Base-by-base conservation (phyloP, 2,113 vertebrate genomes). In the Prunella himalayana region DNA sequence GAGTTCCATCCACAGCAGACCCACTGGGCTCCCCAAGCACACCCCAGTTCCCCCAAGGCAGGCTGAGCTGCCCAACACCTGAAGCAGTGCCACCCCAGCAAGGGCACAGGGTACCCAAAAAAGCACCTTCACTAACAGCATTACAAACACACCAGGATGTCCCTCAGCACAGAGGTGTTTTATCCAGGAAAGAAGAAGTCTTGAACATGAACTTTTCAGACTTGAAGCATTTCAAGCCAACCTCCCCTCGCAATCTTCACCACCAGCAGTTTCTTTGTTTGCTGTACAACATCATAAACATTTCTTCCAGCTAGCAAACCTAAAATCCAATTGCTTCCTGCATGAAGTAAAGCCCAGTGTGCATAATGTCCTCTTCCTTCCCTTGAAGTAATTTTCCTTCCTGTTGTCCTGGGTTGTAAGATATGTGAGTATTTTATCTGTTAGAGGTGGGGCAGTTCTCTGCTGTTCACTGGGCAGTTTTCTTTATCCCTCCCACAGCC, bases 291-390 rank as follows among this genome's bases (percentile, higher is more conserved):
- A 49, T 15, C 28, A 56, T 33, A 31, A 57, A 54, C 23, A 70
- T n/a, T 50, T 57, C 79, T 25, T 60, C 20, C 64, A 13, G 39
- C 59, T 37, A 49, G 33, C 66, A 91, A 77, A 80, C 68, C 42
- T 75, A n/a, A 68, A 88, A 88, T 80, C 66, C 86, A 35, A 25
- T 80, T 94, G 65, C 65, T 54, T 78, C 69, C 87, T 35, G 39
- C 86, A 44, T 21, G 72, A 92, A 70, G 83, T 66, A 61, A 92
- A 94, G 90, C 39, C 42, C 82, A 66, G 66, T 3, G 23, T 68
- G 76, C 77, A 42, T 4, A 33, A n/a, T 11, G 60, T 25, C 44
- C 68, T 85, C 31, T 35, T 35, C 64, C 75, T 66, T 57, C 44
- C 71, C 80, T 45, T 5, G 5, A 44, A 86, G 50, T 24, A 21